Conservation (phyloP, 2,888 invertebrate genomes). For the Peribatodes rhomboidaria region DNA sequence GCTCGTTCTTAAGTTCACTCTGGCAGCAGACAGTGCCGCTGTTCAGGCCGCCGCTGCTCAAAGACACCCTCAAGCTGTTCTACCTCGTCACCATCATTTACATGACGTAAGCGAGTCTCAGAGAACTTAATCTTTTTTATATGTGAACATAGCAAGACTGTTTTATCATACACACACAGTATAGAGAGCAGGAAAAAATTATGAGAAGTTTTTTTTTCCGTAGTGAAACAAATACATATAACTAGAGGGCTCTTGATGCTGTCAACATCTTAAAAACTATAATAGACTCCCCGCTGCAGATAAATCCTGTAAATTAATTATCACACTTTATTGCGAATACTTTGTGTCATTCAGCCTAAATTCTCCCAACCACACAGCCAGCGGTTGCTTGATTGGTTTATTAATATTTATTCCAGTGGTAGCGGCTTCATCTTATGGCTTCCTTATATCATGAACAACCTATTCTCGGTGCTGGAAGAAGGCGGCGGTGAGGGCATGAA, state of each 20-base stretch:
- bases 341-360: no score
- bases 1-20: conserved; percentile 68
- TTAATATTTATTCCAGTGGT: conserved; percentile 60
- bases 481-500: conserved; percentile 77
- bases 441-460: conserved; percentile 82
- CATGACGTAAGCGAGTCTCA: conserved; percentile 74
- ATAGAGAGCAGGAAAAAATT: no score
- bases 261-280: no score
- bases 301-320: no score
- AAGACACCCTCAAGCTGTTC: conserved; percentile 85
- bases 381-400: no score
- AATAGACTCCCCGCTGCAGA: no score
- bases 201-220: background rate
- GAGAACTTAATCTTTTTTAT: background rate
- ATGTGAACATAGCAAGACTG: background rate
- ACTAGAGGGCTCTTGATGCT: no score
- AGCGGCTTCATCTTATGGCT: conserved; percentile 83
- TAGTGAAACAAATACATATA: no score
- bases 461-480: conserved; percentile 74
- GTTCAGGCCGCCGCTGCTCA: conserved; percentile 83
- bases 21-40: conserved; percentile 86
- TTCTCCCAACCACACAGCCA: no score
- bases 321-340: no score
- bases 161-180: no score
- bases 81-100: conserved; percentile 87